These are phyloP conservation scores for Pangasius sanitwongsei DNA, from an alignment of 2,797 vertebrate species.

Conservation along the genomic window DNA sequence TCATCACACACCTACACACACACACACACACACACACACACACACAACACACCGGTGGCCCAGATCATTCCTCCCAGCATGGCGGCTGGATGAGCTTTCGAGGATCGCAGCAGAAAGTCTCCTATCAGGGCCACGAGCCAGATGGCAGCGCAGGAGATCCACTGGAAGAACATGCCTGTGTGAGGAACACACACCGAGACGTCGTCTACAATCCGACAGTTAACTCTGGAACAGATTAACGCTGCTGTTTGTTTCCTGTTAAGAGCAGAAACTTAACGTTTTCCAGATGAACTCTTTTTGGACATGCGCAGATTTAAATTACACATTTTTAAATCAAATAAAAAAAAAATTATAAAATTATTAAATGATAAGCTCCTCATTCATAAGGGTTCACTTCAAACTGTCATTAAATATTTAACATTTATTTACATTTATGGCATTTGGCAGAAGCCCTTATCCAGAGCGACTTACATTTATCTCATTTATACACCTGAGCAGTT, in stretches of 20 bases:
- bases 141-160: slow-evolving; percentile 87
- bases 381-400: too few species aligned
- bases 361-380: too few species aligned
- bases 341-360: too few species aligned
- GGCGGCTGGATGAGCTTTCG: slow-evolving; percentile 85
- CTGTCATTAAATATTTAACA: too few species aligned
- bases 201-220: background rate
- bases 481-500: too few species aligned
- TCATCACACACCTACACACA: background rate
- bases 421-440: too few species aligned
- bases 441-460: too few species aligned
- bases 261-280: too few species aligned
- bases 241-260: too few species aligned
- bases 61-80: slow-evolving; percentile 90
- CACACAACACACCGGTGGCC: slow-evolving; percentile 85
- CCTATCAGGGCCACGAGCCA: slow-evolving; percentile 83
- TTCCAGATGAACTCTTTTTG: too few species aligned
- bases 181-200: slow-evolving; percentile 6
- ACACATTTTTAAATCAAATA: too few species aligned
- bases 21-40: background rate
- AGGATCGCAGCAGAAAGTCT: slow-evolving; percentile 79
- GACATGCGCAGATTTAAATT: background rate
- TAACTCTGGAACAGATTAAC: background rate
- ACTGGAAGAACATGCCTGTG: slow-evolving; percentile 93
- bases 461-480: too few species aligned